phyloP scores from a whole-genome alignment of 2,113 vertebrate species.

The Mystacornis crossleyi region DNA sequence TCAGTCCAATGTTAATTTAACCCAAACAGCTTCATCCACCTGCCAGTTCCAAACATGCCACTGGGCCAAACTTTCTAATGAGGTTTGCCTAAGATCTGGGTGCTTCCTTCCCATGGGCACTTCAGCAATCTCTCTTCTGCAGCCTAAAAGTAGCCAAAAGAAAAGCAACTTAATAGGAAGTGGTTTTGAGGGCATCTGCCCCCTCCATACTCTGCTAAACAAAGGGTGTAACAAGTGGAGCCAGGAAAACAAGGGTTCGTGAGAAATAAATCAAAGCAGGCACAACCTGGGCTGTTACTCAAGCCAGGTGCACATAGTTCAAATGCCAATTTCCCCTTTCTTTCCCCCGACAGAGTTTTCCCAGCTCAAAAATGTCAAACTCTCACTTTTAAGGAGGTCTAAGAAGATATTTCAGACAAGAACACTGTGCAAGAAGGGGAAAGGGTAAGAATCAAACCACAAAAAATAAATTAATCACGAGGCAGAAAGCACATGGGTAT shows the following conservation, averaged over 20 bases:
- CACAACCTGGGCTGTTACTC: not conserved
- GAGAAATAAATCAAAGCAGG: not conserved
- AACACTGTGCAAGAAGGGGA: not conserved
- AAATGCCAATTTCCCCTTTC: not conserved
- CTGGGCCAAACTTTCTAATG: not conserved
- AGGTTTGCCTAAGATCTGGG: not conserved
- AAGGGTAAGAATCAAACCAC: not conserved
- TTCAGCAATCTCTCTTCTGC: not conserved
- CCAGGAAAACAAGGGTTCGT: not conserved
- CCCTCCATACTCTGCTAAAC: not conserved
- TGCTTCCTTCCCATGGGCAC: not conserved
- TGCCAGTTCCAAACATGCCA: not conserved
- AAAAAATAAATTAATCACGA: not conserved
- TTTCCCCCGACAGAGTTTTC: fast-evolving
- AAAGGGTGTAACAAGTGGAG: not conserved
- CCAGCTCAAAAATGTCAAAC: not conserved
- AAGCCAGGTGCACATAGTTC: not conserved
- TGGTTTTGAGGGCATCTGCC: not conserved
- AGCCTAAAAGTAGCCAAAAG: not conserved
- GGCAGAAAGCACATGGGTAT: fast-evolving
- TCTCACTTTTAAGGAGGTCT: not conserved
- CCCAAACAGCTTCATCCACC: not conserved
- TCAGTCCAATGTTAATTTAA: not conserved
- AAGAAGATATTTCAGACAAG: not conserved
- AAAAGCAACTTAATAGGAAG: not conserved